phyloP scores from a whole-genome alignment of 2,113 vertebrate species.

The Bubalus kerabau region DNA sequence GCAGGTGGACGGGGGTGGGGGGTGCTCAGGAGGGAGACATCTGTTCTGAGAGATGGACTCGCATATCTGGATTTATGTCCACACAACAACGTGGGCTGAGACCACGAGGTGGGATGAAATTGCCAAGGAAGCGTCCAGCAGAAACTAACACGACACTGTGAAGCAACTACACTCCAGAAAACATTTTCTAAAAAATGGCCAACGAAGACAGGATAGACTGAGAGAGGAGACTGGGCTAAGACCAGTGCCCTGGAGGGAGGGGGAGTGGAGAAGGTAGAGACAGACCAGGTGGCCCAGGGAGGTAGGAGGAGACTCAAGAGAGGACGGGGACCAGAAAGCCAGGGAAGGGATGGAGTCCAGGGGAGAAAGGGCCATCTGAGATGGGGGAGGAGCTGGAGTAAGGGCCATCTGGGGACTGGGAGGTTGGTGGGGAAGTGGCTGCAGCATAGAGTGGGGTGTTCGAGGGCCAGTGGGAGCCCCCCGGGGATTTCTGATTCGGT shows the following conservation, averaged over 20 bases:
- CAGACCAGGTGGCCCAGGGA: slow-evolving; percentile 23
- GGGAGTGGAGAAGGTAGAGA: background rate
- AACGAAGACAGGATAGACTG: background rate
- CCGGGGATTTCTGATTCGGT: background rate
- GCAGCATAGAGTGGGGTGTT: background rate
- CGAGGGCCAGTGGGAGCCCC: background rate
- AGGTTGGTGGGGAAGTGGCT: background rate
- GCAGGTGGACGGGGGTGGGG: background rate
- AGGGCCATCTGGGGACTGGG: background rate
- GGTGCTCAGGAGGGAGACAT: background rate
- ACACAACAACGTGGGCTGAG: background rate
- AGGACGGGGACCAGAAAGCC: slow-evolving; percentile 26
- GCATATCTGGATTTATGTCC: background rate
- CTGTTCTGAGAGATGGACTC: background rate
- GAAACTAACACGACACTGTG: background rate
- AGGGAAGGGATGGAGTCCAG: fast-evolving
- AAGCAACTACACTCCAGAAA: background rate
- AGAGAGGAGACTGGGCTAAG: background rate
- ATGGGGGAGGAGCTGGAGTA: background rate
- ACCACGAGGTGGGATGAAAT: background rate
- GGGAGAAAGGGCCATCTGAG: background rate
- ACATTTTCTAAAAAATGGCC: background rate
- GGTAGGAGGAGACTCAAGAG: slow-evolving; percentile 25
- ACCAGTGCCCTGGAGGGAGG: background rate
- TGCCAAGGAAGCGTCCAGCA: background rate